Base-by-base conservation (phyloP, 2,888 invertebrate genomes). In the Sphaeridia pumilis region DNA sequence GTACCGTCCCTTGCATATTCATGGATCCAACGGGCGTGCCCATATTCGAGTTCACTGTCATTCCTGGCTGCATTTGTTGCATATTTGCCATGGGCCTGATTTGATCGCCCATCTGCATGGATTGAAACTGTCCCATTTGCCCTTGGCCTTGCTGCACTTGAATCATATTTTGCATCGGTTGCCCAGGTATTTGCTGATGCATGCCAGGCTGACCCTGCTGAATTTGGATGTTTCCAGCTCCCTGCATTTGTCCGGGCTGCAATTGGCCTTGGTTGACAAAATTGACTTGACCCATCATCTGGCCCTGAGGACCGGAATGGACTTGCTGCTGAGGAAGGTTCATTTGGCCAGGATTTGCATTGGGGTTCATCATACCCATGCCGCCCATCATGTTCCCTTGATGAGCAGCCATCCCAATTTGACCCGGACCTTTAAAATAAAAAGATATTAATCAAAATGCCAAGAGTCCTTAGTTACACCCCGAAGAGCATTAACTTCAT, bases 231-330 rank as follows among this genome's bases (percentile, higher is more conserved):
- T 44, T 46, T n/a, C n/a, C n/a, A n/a, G n/a, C n/a, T n/a, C n/a
- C n/a, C n/a, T n/a, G n/a, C n/a, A n/a, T n/a, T n/a, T n/a, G n/a
- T n/a, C n/a, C n/a, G n/a, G n/a, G n/a, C 22, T 52, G 52, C 38
- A 51, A 38, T 27, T 53, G 57, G 20, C 54, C 58, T 21, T 56
- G 56, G 45, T 58, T 60, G 49, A 57, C 49, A 22, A 54, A 54
- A 21, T 34, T 46, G 21, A 46, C 52, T 27, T 42, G 48, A 22
- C 20, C 26, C 50, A 55, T 56, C 55, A 58, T 54, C 44, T 54
- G 54, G 21, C 22, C 27, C 20, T 55, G 58, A 20, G 66, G 67
- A n/a, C 66, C 66, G 66, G 69, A 69, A 60, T 69, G 69, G 68
- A 72, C 69, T 65, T 70, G 70, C 53, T 70, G 71, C 38, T 28